Evolutionary conservation across 2,888 invertebrate genomes (phyloP).

Genomic region (Amphipyra tragopoginis): DNA sequence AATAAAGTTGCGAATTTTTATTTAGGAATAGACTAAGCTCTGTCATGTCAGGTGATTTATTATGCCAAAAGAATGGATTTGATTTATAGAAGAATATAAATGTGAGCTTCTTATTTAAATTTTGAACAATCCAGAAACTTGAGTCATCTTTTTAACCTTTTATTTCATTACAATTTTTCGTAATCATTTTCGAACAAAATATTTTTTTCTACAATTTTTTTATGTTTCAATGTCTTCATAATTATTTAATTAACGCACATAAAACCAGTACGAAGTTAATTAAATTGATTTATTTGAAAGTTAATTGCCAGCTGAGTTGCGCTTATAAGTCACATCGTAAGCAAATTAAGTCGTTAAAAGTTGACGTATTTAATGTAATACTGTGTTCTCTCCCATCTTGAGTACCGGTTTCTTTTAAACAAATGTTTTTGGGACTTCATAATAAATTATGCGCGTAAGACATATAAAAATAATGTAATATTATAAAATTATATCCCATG

Average conservation of each 20-base stretch:
- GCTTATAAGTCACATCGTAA: conserved; percentile 22
- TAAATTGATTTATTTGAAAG: conserved; percentile 13
- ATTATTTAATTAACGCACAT: background rate
- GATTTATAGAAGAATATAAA: conserved; percentile 19
- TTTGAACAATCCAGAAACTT: background rate
- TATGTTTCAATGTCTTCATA: too few species aligned
- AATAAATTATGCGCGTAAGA: background rate
- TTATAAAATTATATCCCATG: too few species aligned
- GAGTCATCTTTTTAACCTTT: too few species aligned
- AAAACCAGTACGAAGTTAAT: background rate
- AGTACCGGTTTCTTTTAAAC: conserved; percentile 1
- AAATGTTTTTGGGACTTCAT: background rate
- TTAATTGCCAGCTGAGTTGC: conserved; percentile 22
- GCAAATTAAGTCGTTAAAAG: conserved; percentile 34
- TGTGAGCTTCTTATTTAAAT: conserved; percentile 1
- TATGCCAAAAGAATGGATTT: background rate
- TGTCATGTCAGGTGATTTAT: conserved; percentile 29
- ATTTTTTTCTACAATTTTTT: too few species aligned
- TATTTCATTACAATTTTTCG: too few species aligned
- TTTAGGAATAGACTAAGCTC: conserved; percentile 19
- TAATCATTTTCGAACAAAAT: too few species aligned
- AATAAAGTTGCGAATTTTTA: conserved; percentile 35
- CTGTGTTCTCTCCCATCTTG: background rate
- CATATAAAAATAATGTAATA: too few species aligned
- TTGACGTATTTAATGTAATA: conserved; percentile 36